Evolutionary conservation across 2,888 invertebrate genomes (phyloP).

Genomic region (Lasioglossum marginatum): DNA sequence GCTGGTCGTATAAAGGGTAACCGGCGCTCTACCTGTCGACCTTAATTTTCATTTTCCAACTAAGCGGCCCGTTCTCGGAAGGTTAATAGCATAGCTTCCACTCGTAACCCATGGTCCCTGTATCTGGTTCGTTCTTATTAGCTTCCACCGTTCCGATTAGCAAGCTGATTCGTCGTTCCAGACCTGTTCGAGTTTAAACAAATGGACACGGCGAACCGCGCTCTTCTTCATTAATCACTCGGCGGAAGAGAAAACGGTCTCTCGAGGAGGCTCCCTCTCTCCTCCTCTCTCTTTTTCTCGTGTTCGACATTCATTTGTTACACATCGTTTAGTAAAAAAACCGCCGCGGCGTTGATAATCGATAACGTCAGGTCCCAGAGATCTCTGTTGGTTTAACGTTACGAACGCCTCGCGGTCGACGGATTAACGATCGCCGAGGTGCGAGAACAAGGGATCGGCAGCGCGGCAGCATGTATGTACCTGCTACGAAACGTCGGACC

Average conservation of each 20-base stretch:
- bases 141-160: constrained; percentile 43
- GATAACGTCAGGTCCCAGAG: constrained; percentile 61
- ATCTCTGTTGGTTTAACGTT: constrained; percentile 54
- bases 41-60: constrained; percentile 12
- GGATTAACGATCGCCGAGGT: constrained; percentile 48
- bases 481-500: constrained; percentile 54
- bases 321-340: constrained; percentile 74
- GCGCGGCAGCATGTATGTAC: constrained; percentile 35
- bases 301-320: constrained; percentile 75
- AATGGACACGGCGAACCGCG: constrained; percentile 65
- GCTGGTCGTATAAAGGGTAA: background rate
- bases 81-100: constrained; percentile 17
- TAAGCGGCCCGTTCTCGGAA: background rate
- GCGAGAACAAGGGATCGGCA: constrained; percentile 49
- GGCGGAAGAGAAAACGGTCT: constrained; percentile 52
- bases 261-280: background rate
- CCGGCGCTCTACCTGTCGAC: background rate
- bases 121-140: constrained; percentile 33
- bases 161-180: constrained; percentile 34
- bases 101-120: background rate
- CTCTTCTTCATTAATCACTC: constrained; percentile 78
- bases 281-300: background rate
- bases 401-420: constrained; percentile 14
- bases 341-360: constrained; percentile 65
- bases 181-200: constrained; percentile 65